phyloP scores from a whole-genome alignment of 2,797 vertebrate genomes.

The Danio jaintianensis region DNA sequence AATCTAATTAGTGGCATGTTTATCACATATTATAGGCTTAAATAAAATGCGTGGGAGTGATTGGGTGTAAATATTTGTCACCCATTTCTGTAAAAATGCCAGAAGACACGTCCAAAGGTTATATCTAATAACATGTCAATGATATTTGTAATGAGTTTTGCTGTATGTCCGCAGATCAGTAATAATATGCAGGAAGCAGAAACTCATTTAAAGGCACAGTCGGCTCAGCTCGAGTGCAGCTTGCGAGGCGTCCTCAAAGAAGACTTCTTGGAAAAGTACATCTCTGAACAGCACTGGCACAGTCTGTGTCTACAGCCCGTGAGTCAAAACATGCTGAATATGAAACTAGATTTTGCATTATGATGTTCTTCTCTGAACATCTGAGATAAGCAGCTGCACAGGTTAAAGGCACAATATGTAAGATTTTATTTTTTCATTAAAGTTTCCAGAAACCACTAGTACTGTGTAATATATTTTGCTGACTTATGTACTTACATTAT shows the following conservation, averaged over 20 bases:
- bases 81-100: background rate
- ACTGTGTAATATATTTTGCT: no score
- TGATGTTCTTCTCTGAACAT: background rate
- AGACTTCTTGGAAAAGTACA: slow-evolving; percentile 73
- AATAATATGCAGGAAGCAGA: slow-evolving; percentile 74
- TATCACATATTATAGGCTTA: no score
- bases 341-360: background rate
- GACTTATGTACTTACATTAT: no score
- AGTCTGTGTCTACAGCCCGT: slow-evolving; percentile 73
- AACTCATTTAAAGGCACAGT: slow-evolving; percentile 66
- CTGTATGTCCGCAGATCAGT: slow-evolving; percentile 73
- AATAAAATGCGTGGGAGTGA: no score
- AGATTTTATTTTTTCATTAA: no score
- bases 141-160: slow-evolving; percentile 8
- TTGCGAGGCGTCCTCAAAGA: slow-evolving; percentile 81
- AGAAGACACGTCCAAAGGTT: background rate
- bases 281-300: slow-evolving; percentile 79
- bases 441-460: no score
- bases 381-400: background rate
- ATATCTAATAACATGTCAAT: background rate
- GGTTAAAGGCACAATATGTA: background rate
- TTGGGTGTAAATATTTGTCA: slow-evolving; percentile 4
- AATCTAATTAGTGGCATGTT: no score
- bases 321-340: slow-evolving; percentile 54
- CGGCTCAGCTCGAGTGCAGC: slow-evolving; percentile 76